Evolutionary conservation across 2,113 vertebrate genomes (phyloP).

Genomic region (Chlamydotis undulata): DNA sequence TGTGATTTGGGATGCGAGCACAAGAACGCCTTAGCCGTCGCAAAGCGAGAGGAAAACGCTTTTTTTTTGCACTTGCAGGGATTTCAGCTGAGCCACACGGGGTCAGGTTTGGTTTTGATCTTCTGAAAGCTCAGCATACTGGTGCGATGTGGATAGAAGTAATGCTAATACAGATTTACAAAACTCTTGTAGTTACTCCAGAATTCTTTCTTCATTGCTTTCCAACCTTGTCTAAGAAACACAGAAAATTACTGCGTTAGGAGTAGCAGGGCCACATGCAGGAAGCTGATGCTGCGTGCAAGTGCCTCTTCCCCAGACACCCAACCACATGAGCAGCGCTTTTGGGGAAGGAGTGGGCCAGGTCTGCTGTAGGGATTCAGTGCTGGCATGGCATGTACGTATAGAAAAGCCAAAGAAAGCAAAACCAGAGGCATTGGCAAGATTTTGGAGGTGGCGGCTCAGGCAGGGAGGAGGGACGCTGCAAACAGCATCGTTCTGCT

Average conservation of each 20-base stretch:
- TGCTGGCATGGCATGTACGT: accelerated
- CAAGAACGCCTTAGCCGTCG: accelerated
- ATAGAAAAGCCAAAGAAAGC: not conserved
- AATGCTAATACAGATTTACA: not conserved
- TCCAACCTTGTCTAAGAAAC: not conserved
- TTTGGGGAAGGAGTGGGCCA: not conserved
- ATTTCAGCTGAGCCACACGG: not conserved
- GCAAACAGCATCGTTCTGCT: not conserved
- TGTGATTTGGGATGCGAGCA: not conserved
- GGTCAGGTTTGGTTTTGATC: not conserved
- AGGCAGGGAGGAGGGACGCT: accelerated
- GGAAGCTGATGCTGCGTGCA: not conserved
- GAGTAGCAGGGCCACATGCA: not conserved
- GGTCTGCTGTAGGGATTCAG: not conserved
- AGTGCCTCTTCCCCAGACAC: not conserved
- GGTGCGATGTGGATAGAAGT: not conserved
- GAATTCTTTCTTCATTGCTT: not conserved
- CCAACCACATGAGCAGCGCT: not conserved
- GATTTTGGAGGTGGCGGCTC: not conserved
- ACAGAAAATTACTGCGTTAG: not conserved
- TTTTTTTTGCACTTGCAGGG: not conserved
- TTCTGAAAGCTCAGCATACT: not conserved
- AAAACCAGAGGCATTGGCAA: not conserved
- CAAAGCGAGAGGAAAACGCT: accelerated
- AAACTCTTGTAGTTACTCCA: not conserved